These are phyloP conservation scores for Leptobrachium leishanense DNA, from an alignment of 2,113 vertebrate genomes.

Conservation along the genomic window DNA sequence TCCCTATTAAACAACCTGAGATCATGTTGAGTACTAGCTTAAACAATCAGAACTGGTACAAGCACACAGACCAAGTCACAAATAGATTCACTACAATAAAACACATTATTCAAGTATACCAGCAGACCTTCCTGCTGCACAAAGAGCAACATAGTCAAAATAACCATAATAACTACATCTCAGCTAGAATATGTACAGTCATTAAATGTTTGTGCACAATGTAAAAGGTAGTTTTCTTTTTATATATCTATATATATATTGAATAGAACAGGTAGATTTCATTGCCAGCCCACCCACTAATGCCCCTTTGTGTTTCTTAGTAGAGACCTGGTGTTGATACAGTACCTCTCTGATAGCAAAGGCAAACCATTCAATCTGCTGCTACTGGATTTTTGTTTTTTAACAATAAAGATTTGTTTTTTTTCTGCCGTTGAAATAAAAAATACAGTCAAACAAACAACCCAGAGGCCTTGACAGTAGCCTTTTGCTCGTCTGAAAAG, in stretches of 20 bases:
- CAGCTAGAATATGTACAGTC: slow-evolving; percentile 72
- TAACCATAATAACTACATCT: slow-evolving; percentile 70
- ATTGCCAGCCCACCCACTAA: slow-evolving; percentile 66
- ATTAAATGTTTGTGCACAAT: slow-evolving; percentile 86
- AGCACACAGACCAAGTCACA: slow-evolving; percentile 86
- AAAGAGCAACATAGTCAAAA: slow-evolving; percentile 67
- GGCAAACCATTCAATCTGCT: slow-evolving; percentile 55
- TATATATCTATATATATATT: neutral
- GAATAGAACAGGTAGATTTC: slow-evolving; percentile 77
- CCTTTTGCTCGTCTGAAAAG: slow-evolving; percentile 51
- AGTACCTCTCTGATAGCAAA: slow-evolving; percentile 66
- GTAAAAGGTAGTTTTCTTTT: slow-evolving; percentile 75
- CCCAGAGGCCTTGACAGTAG: slow-evolving; percentile 64
- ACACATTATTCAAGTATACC: slow-evolving; percentile 78
- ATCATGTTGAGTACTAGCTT: slow-evolving; percentile 81
- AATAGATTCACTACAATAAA: slow-evolving; percentile 85
- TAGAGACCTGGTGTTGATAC: slow-evolving; percentile 65
- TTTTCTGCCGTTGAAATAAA: too few relatives aligned
- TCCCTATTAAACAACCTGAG: slow-evolving; percentile 78
- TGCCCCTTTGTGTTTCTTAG: slow-evolving; percentile 62
- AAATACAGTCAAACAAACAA: slow-evolving; percentile 39
- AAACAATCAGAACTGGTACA: slow-evolving; percentile 75
- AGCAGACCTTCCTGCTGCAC: slow-evolving; percentile 68
- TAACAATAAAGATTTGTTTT: slow-evolving; percentile 55
- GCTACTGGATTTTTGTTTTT: slow-evolving; percentile 56